A percentile compares a stretch with the other conserved stretches of the same genome.
These are phyloP conservation scores for Julus scanicus DNA, from an alignment of 2,888 invertebrate genomes.

Conservation along the genomic window DNA sequence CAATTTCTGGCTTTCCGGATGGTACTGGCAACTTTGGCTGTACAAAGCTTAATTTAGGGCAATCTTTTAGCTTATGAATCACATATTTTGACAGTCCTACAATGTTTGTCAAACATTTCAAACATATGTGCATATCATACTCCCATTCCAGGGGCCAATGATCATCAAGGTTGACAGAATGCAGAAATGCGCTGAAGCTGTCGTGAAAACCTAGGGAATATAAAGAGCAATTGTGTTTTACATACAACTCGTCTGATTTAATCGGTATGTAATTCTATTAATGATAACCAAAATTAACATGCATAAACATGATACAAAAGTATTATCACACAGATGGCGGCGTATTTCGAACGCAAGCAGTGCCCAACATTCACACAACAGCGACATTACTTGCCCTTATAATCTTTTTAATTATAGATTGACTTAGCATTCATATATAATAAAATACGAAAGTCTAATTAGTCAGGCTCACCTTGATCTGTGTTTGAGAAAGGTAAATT, in stretches of 20 bases:
- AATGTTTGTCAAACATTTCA: conserved; percentile 85
- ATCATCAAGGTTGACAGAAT: neutral
- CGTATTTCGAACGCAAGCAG: neutral
- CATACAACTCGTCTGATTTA: too few species aligned
- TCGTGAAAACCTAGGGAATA: neutral
- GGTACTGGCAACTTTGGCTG: neutral
- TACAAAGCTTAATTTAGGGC: conserved; percentile 64
- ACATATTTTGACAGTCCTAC: conserved; percentile 86
- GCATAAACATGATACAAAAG: neutral
- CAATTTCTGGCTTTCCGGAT: neutral
- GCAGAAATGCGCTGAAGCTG: neutral
- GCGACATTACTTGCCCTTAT: too few species aligned
- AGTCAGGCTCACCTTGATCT: neutral
- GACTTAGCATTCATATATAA: neutral
- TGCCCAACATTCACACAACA: neutral
- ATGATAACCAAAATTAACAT: too few species aligned
- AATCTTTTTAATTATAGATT: neutral
- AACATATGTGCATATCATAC: conserved; percentile 83
- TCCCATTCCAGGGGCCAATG: neutral
- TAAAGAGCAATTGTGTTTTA: neutral
- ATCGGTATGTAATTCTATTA: too few species aligned
- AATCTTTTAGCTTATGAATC: conserved; percentile 80
- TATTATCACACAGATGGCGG: neutral
- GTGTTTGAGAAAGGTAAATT: neutral
- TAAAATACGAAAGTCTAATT: neutral